Base-by-base conservation (phyloP, 2,113 vertebrate species). In the Galeopterus variegatus region DNA sequence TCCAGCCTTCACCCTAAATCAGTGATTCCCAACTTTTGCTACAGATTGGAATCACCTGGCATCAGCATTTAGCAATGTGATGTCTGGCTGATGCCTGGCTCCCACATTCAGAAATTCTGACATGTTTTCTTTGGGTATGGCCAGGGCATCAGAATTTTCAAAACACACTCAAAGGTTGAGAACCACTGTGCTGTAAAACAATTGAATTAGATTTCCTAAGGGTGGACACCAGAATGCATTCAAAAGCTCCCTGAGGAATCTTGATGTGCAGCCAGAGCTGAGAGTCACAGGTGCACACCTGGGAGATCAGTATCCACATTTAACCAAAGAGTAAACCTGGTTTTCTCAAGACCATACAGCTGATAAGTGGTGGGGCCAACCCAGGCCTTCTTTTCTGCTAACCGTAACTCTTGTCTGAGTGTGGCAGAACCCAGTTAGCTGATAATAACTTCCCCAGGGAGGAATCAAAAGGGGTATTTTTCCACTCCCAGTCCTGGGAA, bases 241-340 rank as follows among this genome's bases (percentile, higher is more conserved):
- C 33, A 56, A 62, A 62, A 67, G 12, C 4, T 85, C 7, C 5
- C 8, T 4, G 8, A 0, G 8, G n/a, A n/a, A 75, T 80, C 50
- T 0, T 60, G n/a, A 48, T 58, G 3, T 1, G 0, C 18, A 76
- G 62, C 21, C 52, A 24, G 2, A 23, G 21, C 11, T 58, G 33
- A 82, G 48, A 90, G 54, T 6, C 24, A 24, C 31, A 58, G 12
- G 52, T 21, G 4, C n/a, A 18, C 6, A 70, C 11, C 15, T 58
- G 23, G 6, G 33, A 81, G 11, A n/a, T 45, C 13, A 75, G 31
- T 9, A 28, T 10, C 77, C 14, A 48, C 6, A 24, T 79, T 52
- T 36, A 24, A 7, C 41, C 50, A 64, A 41, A 41, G 33, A 83
- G 28, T 24, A 36, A 64, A 54, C 3, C 8, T 45, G 21, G 21